Percentiles rank a stretch among this genome's conserved stretches.
These are phyloP conservation scores for Oreochromis aureus DNA, from an alignment of 2,113 vertebrate genomes.

Conservation along the genomic window DNA sequence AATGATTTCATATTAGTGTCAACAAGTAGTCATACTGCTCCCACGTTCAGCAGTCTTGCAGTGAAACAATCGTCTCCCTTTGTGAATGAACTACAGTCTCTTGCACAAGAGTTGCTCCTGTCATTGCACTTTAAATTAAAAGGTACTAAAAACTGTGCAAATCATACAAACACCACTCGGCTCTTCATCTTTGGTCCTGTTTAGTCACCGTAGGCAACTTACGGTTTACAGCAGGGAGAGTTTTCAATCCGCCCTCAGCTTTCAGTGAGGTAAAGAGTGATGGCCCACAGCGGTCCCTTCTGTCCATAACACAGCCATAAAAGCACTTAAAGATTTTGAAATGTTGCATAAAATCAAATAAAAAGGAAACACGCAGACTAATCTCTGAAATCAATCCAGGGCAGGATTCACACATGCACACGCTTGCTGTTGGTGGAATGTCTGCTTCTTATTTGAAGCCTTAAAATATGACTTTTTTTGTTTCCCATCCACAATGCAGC, in stretches of 20 bases:
- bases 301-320: constrained; percentile 41
- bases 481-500: constrained; percentile 2
- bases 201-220: not conserved
- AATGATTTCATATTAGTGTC: constrained; percentile 45
- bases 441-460: not conserved
- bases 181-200: constrained; percentile 47
- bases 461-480: not conserved
- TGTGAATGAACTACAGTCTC: constrained; percentile 19
- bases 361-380: constrained; percentile 27
- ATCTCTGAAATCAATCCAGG: not conserved
- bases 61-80: constrained; percentile 39
- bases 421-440: not conserved
- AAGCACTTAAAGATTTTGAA: constrained; percentile 40
- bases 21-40: constrained; percentile 26
- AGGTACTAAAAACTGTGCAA: constrained; percentile 53
- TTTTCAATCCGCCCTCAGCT: not conserved
- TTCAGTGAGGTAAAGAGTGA: constrained; percentile 14
- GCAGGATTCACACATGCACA: constrained; percentile 13
- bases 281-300: not conserved
- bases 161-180: constrained; percentile 55
- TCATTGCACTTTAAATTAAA: constrained; percentile 55
- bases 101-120: constrained; percentile 22
- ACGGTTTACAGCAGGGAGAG: constrained; percentile 25
- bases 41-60: not conserved
- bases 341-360: constrained; percentile 29